These are phyloP conservation scores for Eugnorisma glareosa DNA, from an alignment of 2,888 invertebrate genomes.

Conservation along the genomic window DNA sequence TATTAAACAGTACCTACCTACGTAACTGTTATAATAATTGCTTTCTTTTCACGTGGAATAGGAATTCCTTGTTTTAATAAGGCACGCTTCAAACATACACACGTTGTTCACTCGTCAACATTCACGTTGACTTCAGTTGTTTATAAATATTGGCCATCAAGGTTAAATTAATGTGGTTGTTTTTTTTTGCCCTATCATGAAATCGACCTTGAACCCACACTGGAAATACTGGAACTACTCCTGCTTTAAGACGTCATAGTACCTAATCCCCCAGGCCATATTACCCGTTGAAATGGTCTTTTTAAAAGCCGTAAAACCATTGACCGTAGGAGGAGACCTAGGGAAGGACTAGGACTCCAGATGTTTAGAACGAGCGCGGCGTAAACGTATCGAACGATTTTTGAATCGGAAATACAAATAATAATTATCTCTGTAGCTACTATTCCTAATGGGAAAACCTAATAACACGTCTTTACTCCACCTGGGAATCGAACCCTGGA, in stretches of 20 bases:
- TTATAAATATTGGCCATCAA: constrained; percentile 9
- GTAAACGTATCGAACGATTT: background rate
- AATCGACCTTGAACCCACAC: too few species aligned
- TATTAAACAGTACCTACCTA: background rate
- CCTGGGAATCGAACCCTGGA: background rate
- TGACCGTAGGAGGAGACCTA: background rate
- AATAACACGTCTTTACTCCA: background rate
- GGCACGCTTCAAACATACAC: constrained; percentile 8
- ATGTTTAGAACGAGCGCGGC: background rate
- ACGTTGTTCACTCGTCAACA: background rate
- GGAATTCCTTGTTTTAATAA: constrained; percentile 21
- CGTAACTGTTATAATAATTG: background rate
- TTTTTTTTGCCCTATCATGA: too few species aligned
- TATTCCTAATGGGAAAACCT: background rate
- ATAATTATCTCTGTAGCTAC: too few species aligned
- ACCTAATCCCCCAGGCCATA: too few species aligned
- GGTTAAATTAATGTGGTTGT: too few species aligned
- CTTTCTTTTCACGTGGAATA: too few species aligned
- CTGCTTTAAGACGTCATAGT: too few species aligned
- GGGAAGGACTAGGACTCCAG: background rate
- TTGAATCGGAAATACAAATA: background rate
- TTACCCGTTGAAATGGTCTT: background rate
- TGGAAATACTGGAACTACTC: too few species aligned
- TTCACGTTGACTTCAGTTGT: background rate
- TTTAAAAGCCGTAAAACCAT: background rate